A percentile compares a stretch with the other conserved stretches of the same genome.
Conservation (phyloP, 2,797 vertebrate species). For the Lagorchestes hirsutus region DNA sequence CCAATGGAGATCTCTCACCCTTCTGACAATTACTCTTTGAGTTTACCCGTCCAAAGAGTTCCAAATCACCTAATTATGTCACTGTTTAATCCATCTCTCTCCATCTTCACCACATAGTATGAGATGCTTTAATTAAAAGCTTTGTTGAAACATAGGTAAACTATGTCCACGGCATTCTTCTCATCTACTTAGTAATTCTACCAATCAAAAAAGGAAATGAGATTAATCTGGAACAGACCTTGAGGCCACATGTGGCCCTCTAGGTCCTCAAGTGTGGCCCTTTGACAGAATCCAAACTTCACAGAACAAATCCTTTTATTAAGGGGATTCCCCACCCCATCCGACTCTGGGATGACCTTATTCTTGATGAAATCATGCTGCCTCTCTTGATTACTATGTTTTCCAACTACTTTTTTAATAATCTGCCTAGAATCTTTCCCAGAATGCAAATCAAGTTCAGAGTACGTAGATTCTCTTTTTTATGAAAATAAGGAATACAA, state of each 20-base stretch:
- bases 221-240: background rate
- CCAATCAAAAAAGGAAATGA: background rate
- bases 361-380: background rate
- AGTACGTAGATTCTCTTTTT: background rate
- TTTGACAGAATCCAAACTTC: too few relatives aligned
- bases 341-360: background rate
- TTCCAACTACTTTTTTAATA: background rate
- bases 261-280: too few relatives aligned
- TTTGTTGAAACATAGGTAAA: background rate
- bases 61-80: background rate
- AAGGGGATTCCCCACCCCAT: too few relatives aligned
- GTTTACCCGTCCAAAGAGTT: background rate
- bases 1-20: background rate
- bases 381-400: background rate
- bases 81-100: background rate
- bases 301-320: too few relatives aligned
- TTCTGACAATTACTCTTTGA: background rate
- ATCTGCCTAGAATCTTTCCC: background rate
- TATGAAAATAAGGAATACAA: background rate
- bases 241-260: too few relatives aligned
- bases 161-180: background rate
- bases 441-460: background rate
- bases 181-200: background rate
- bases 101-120: background rate
- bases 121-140: background rate